Percentiles rank a stretch among this genome's conserved stretches.
Evolutionary conservation across 2,797 vertebrate species (phyloP).

Genomic region (Clarias platycephalus): DNA sequence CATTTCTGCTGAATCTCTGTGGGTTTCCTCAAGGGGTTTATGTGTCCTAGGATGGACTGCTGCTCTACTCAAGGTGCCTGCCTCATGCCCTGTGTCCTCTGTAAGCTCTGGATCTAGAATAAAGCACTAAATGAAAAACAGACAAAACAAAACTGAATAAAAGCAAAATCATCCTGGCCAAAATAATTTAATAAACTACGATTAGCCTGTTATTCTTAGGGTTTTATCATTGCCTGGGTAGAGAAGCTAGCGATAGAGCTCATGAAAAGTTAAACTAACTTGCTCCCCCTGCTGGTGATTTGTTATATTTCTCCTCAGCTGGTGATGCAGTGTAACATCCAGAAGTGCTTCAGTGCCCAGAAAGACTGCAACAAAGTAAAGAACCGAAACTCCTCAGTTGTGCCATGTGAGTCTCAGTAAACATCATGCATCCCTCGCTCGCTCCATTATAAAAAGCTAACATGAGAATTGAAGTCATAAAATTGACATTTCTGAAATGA

Average conservation of each 20-base stretch:
- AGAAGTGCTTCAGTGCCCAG: slow-evolving; percentile 96
- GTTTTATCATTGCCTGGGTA: neutral
- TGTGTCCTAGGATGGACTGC: neutral
- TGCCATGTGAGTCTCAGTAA: slow-evolving; percentile 85
- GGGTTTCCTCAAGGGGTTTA: neutral
- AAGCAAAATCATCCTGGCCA: neutral
- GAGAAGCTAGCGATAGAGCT: neutral
- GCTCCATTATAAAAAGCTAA: neutral
- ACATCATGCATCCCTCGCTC: neutral
- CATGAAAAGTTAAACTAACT: slow-evolving; percentile 23
- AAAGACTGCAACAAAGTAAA: slow-evolving; percentile 99
- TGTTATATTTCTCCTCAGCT: slow-evolving; percentile 76
- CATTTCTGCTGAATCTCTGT: neutral
- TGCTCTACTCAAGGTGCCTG: neutral
- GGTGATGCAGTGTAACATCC: slow-evolving; percentile 92
- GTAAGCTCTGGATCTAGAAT: neutral
- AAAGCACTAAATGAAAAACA: neutral
- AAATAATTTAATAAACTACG: neutral
- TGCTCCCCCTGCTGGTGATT: slow-evolving; percentile 51
- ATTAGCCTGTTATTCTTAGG: neutral
- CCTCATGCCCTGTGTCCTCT: neutral
- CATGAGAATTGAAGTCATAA: neutral
- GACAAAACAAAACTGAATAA: neutral
- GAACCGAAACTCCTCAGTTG: slow-evolving; percentile 97
- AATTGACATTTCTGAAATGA: neutral